Evolutionary conservation across 2,113 vertebrate species (phyloP).

Genomic region (Ancistrus triradiatus): DNA sequence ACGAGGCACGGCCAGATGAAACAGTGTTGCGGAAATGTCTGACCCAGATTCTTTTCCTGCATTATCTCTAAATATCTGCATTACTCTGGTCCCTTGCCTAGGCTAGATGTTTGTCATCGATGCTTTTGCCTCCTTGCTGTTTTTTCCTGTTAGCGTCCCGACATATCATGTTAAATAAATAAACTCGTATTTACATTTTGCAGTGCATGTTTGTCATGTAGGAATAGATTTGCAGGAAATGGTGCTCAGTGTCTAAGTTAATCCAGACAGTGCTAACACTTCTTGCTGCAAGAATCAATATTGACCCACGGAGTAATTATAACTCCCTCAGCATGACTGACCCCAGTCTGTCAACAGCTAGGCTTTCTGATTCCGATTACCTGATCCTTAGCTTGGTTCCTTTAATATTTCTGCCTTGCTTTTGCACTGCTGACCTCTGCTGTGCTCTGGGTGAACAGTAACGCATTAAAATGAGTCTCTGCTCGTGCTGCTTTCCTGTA

Average conservation of each 20-base stretch:
- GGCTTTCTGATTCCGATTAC: constrained; percentile 36
- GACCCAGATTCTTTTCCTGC: constrained; percentile 2
- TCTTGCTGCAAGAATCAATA: constrained; percentile 39
- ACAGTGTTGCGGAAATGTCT: constrained; percentile 2
- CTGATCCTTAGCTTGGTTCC: constrained; percentile 20
- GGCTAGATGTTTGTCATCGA: no score
- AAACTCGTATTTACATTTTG: background rate
- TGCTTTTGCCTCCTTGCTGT: no score
- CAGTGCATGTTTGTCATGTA: constrained; percentile 27
- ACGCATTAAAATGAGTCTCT: background rate
- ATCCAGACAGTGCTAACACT: constrained; percentile 28
- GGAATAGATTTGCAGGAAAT: constrained; percentile 33
- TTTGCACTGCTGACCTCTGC: constrained; percentile 16
- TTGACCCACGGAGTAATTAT: constrained; percentile 47
- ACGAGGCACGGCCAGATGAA: background rate
- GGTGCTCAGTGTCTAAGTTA: constrained; percentile 17
- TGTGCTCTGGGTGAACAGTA: background rate
- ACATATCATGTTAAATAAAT: no score
- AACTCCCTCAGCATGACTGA: constrained; percentile 34
- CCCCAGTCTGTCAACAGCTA: constrained; percentile 22
- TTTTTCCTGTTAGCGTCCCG: no score
- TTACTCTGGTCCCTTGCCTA: no score
- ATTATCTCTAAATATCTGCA: no score
- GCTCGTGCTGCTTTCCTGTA: background rate
- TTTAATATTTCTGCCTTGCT: constrained; percentile 35